These are phyloP conservation scores for Silurus lanzhouensis DNA, from an alignment of 2,797 vertebrate species.

Conservation along the genomic window DNA sequence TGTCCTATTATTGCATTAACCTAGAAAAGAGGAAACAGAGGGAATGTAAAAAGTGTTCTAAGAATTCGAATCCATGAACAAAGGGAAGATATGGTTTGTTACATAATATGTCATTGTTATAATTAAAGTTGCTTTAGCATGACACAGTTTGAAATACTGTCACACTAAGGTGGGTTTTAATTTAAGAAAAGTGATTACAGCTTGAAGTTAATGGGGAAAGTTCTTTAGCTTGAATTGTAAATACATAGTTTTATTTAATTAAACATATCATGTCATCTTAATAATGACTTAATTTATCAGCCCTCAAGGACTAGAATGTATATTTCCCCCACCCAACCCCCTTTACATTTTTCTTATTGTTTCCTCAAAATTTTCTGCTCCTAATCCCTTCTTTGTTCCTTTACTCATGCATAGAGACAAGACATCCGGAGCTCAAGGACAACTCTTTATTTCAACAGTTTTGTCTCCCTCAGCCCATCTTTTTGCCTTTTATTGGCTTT, in stretches of 20 bases:
- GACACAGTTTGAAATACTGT: constrained; percentile 55
- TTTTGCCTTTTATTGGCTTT: constrained; percentile 21
- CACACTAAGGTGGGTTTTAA: constrained; percentile 62
- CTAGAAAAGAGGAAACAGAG: not conserved
- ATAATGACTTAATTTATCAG: constrained; percentile 2
- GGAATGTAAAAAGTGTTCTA: not conserved
- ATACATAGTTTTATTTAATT: not conserved
- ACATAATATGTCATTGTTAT: constrained; percentile 51
- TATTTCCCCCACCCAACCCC: not conserved
- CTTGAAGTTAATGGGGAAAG: constrained; percentile 29
- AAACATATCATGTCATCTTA: not conserved
- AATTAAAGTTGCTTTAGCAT: constrained; percentile 60
- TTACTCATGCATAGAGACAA: not conserved
- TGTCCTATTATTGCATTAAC: not conserved
- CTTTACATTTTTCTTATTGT: not conserved
- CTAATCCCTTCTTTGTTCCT: constrained; percentile 2
- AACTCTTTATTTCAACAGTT: constrained; percentile 24
- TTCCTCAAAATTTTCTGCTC: constrained; percentile 3
- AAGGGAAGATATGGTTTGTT: constrained; percentile 17
- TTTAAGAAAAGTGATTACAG: constrained; percentile 59
- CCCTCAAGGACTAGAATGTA: not conserved
- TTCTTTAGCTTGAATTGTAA: not conserved
- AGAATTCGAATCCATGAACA: constrained; percentile 20
- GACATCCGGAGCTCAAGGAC: not conserved
- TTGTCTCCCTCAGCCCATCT: constrained; percentile 1